Conservation (phyloP, 1,140 invertebrate species). For the Drosophila miranda region DNA sequence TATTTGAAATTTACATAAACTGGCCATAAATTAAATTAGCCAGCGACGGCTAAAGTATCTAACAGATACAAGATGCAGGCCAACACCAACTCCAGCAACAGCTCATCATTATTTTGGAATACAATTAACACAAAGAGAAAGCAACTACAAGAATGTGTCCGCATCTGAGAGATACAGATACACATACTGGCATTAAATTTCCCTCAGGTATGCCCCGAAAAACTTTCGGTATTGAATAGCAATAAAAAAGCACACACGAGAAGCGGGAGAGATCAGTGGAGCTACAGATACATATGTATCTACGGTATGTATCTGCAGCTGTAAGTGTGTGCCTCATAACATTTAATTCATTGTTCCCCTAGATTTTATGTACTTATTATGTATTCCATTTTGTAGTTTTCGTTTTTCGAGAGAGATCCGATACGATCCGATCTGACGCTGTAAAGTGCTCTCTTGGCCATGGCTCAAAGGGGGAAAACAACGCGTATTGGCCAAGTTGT, state of each 20-base stretch:
- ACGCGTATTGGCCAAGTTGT: conserved; percentile 76
- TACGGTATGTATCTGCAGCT: not conserved
- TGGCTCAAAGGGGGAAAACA: conserved; percentile 47
- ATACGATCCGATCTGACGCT: conserved; percentile 38
- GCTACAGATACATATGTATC: conserved; percentile 27
- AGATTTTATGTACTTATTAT: conserved; percentile 59
- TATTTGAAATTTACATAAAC: conserved; percentile 76
- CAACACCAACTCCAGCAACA: conserved; percentile 27
- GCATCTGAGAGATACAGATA: conserved; percentile 47
- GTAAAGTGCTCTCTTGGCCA: conserved; percentile 44
- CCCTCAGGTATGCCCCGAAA: conserved; percentile 43
- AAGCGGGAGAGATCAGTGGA: conserved; percentile 42
- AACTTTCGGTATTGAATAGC: conserved; percentile 55
- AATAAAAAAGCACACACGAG: conserved; percentile 32
- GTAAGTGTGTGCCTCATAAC: conserved; percentile 38
- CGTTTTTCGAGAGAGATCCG: conserved; percentile 40
- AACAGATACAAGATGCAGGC: conserved; percentile 52
- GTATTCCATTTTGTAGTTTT: conserved; percentile 73
- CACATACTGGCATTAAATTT: conserved; percentile 57
- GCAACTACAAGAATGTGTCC: conserved; percentile 56
- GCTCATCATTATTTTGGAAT: conserved; percentile 75
- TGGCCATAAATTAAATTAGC: conserved; percentile 77
- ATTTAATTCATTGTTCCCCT: conserved; percentile 61
- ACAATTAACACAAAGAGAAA: conserved; percentile 79
- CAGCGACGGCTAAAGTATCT: conserved; percentile 32